Conservation (phyloP, 2,113 vertebrate genomes). For the Scomber japonicus region DNA sequence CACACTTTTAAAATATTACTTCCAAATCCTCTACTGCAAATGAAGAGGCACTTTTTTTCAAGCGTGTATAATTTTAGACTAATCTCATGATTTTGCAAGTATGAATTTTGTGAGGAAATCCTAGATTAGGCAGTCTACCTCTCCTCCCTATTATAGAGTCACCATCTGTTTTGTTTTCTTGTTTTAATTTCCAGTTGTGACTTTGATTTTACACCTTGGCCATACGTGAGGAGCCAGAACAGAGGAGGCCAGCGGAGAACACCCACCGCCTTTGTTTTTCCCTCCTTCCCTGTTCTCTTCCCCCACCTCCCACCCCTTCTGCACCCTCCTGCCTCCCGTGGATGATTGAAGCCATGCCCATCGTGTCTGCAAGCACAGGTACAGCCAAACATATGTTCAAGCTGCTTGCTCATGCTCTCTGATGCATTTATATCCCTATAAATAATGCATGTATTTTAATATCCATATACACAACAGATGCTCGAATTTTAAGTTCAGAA, state of each 20-base stretch:
- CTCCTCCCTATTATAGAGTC: not conserved
- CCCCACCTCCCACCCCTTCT: not conserved
- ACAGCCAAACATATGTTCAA: slow-evolving; percentile 37
- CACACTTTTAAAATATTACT: too few relatives aligned
- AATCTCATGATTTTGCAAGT: not conserved
- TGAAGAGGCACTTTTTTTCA: not conserved
- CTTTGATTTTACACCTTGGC: slow-evolving; percentile 19
- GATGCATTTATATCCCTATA: slow-evolving; percentile 4
- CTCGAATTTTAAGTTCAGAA: not conserved
- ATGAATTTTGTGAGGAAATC: not conserved
- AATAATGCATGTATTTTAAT: slow-evolving; percentile 31
- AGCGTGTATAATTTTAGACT: not conserved
- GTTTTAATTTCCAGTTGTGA: slow-evolving; percentile 12
- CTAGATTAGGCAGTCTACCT: not conserved
- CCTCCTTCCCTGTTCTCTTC: slow-evolving; percentile 33
- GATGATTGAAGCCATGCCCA: slow-evolving; percentile 88
- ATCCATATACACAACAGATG: slow-evolving; percentile 10
- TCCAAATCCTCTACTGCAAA: not conserved
- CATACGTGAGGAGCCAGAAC: slow-evolving; percentile 12
- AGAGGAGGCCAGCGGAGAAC: slow-evolving; percentile 15
- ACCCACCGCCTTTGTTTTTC: not conserved
- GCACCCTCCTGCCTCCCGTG: slow-evolving; percentile 46
- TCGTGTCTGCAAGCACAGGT: slow-evolving; percentile 91
- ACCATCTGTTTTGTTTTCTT: not conserved
- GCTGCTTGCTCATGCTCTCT: not conserved